Evolutionary conservation across 1,140 invertebrate genomes (phyloP).

Genomic region (Aphaenogaster floridana): DNA sequence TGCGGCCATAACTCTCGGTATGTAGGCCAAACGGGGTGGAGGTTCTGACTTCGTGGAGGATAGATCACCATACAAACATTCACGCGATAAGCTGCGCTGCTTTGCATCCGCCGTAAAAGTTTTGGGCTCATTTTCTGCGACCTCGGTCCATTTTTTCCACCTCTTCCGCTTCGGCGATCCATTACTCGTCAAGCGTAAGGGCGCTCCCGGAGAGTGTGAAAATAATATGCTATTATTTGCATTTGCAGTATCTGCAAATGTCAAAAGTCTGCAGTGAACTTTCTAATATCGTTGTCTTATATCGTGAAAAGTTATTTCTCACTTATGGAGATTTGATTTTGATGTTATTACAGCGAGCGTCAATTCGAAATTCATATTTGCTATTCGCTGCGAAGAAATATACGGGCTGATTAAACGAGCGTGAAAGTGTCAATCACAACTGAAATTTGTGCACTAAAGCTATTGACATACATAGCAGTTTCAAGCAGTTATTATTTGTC

Average conservation of each 20-base stretch:
- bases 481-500: constrained; percentile 39
- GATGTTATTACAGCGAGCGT: neutral
- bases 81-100: constrained; percentile 72
- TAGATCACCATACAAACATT: constrained; percentile 76
- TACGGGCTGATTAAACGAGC: constrained; percentile 12
- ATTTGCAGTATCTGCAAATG: neutral
- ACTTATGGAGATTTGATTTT: neutral
- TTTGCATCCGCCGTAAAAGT: constrained; percentile 74
- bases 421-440: constrained; percentile 17
- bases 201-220: neutral
- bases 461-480: constrained; percentile 1
- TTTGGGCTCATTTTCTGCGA: constrained; percentile 73
- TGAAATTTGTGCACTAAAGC: constrained; percentile 26
- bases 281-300: neutral
- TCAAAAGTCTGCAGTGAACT: neutral
- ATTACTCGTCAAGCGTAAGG: constrained; percentile 38
- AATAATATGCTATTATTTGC: neutral
- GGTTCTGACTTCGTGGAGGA: constrained; percentile 75
- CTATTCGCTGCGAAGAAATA: constrained; percentile 23
- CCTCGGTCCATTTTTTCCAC: constrained; percentile 59
- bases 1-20: constrained; percentile 74
- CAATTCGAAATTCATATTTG: neutral
- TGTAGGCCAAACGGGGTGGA: constrained; percentile 74
- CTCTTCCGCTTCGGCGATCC: constrained; percentile 37
- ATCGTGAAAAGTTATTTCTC: neutral